These are phyloP conservation scores for Anabas testudineus DNA, from an alignment of 2,797 vertebrate genomes.

Conservation along the genomic window DNA sequence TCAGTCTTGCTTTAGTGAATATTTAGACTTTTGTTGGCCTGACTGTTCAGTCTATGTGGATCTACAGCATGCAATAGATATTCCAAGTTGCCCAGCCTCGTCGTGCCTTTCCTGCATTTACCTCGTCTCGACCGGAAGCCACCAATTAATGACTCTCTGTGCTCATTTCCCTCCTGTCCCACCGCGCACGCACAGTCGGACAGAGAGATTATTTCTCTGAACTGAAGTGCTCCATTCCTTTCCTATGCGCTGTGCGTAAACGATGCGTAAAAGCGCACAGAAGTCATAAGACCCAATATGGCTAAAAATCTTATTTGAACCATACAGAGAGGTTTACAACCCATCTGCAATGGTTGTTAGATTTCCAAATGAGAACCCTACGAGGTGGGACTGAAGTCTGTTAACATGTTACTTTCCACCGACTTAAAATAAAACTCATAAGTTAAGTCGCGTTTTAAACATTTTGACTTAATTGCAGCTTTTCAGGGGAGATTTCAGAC, in stretches of 20 bases:
- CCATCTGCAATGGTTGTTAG: neutral
- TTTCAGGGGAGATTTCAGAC: neutral
- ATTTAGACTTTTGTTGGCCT: too few relatives aligned
- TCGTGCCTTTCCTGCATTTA: constrained; percentile 39
- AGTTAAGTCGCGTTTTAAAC: neutral
- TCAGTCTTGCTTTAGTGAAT: too few relatives aligned
- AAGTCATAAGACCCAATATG: neutral
- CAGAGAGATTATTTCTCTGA: neutral
- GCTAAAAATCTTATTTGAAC: neutral
- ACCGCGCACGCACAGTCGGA: neutral
- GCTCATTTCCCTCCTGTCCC: constrained; percentile 41
- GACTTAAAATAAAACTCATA: neutral
- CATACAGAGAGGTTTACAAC: neutral
- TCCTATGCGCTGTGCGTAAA: constrained; percentile 29
- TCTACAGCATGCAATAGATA: constrained; percentile 19
- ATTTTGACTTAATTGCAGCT: neutral
- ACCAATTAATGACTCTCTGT: constrained; percentile 62
- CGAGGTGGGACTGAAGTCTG: neutral
- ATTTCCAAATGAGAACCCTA: neutral
- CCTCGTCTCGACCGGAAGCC: constrained; percentile 65
- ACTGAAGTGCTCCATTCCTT: neutral
- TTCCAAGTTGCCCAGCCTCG: constrained; percentile 18
- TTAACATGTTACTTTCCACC: neutral
- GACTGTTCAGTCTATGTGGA: neutral
- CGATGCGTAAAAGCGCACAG: constrained; percentile 24